Conservation (phyloP, 2,888 invertebrate species). For the Agriopis aurantiaria region DNA sequence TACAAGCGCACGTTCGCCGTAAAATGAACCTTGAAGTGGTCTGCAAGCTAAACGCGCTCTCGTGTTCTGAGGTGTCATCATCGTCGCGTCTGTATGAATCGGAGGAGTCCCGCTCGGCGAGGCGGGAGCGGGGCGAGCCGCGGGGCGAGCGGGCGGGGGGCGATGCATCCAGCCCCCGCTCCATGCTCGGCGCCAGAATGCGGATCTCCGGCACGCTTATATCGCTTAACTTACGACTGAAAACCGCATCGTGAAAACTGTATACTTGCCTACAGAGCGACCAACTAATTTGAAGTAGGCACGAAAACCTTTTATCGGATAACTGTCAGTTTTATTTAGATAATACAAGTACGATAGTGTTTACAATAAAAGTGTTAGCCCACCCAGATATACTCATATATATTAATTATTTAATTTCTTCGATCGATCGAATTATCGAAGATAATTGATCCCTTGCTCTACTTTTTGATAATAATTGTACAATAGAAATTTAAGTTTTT, state of each 20-base stretch:
- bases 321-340: no score
- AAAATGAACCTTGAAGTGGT: constrained; percentile 74
- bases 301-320: no score
- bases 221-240: constrained; percentile 90
- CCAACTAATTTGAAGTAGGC: not conserved
- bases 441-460: no score
- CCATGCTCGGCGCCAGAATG: constrained; percentile 93
- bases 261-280: not conserved
- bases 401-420: no score
- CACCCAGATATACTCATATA: no score
- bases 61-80: constrained; percentile 80
- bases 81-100: constrained; percentile 52
- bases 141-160: constrained; percentile 51
- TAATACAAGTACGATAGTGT: no score
- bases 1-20: constrained; percentile 42
- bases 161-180: constrained; percentile 90
- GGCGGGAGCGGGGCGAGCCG: constrained; percentile 35
- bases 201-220: constrained; percentile 93
- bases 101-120: constrained; percentile 39
- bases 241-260: constrained; percentile 57
- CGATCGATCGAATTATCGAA: no score
- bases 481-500: no score
- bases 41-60: constrained; percentile 84
- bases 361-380: no score
- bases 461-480: no score